Percentiles rank a stretch among this genome's conserved stretches.
Evolutionary conservation across 2,888 invertebrate genomes (phyloP).

Genomic region (Ormyrus nitidulus): DNA sequence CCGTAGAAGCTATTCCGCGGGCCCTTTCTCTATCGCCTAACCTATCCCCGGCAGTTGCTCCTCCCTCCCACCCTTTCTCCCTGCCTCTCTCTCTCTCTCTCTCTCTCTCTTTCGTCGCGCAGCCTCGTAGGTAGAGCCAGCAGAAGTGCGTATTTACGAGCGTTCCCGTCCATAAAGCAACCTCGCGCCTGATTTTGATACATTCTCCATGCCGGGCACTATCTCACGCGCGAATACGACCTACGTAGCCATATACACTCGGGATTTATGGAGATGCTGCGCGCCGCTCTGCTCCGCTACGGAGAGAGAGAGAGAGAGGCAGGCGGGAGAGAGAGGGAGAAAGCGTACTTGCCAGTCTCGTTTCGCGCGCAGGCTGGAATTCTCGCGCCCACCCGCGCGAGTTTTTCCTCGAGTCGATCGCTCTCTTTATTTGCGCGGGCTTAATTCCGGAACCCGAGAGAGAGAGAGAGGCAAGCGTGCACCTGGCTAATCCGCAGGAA

Average conservation of each 20-base stretch:
- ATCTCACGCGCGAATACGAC: constrained; percentile 76
- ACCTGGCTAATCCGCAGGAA: constrained; percentile 46
- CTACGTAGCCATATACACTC: constrained; percentile 72
- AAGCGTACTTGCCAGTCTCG: constrained; percentile 63
- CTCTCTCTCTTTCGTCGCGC: constrained; percentile 34
- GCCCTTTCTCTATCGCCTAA: constrained; percentile 70
- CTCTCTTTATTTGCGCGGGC: constrained; percentile 56
- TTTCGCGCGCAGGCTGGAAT: constrained; percentile 53
- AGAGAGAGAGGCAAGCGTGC: constrained; percentile 9
- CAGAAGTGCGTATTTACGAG: constrained; percentile 76
- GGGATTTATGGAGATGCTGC: constrained; percentile 73
- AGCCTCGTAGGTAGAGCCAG: constrained; percentile 59
- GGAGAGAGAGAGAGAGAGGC: constrained; percentile 22
- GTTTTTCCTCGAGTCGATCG: constrained; percentile 51
- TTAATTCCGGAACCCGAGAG: constrained; percentile 39
- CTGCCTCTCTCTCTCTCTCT: constrained; percentile 57
- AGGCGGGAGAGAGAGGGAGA: constrained; percentile 37
- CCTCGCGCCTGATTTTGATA: constrained; percentile 76
- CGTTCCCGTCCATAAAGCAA: constrained; percentile 76
- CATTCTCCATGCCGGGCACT: constrained; percentile 74
- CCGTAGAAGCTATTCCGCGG: constrained; percentile 72
- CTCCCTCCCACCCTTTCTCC: constrained; percentile 55
- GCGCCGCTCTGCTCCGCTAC: constrained; percentile 47
- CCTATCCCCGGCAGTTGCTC: constrained; percentile 68
- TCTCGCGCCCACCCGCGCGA: constrained; percentile 31